These are phyloP conservation scores for Sarcophilus harrisii DNA, from an alignment of 2,797 vertebrate species.

Conservation along the genomic window DNA sequence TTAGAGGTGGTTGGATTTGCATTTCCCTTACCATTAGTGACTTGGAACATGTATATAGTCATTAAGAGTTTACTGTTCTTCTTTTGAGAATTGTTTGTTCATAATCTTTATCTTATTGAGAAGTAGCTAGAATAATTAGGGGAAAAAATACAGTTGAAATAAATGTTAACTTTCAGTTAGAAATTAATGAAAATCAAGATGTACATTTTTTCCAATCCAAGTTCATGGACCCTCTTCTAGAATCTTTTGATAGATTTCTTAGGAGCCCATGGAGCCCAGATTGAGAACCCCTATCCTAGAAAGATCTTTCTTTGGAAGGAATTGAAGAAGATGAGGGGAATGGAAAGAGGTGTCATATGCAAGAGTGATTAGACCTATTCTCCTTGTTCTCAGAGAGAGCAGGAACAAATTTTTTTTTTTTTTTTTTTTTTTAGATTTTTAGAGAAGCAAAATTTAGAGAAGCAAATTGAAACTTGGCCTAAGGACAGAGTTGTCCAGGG, in stretches of 20 bases:
- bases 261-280: not conserved
- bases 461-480: not conserved
- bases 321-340: not conserved
- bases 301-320: not conserved
- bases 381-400: not conserved
- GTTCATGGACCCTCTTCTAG: not conserved
- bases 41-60: not conserved
- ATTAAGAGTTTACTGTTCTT: not conserved
- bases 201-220: not conserved
- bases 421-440: not conserved
- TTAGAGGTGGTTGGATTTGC: not conserved
- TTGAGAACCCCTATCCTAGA: not conserved
- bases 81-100: not conserved
- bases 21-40: not conserved
- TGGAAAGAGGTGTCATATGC: not conserved
- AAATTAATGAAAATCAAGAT: not conserved
- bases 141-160: not conserved
- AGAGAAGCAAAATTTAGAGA: not conserved
- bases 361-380: not conserved
- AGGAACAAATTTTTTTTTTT: no score
- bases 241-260: not conserved
- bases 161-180: not conserved
- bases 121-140: not conserved
- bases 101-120: not conserved
- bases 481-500: not conserved